phyloP scores from a whole-genome alignment of 2,113 vertebrate species.

The Hippocampus mohnikei region DNA sequence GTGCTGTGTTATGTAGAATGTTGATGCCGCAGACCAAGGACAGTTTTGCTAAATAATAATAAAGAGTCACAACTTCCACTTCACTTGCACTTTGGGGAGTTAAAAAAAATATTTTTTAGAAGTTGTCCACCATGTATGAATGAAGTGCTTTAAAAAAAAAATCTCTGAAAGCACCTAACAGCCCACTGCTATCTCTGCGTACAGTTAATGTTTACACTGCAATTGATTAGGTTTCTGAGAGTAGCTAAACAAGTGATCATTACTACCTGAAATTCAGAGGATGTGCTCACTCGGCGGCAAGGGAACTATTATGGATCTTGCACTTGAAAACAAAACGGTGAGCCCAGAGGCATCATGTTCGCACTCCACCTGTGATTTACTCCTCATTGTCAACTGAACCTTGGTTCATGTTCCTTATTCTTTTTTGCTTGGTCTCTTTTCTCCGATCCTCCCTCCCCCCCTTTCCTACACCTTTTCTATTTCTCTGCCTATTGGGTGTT shows the following conservation, averaged over 20 bases:
- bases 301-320: conserved; percentile 42
- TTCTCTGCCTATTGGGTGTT: conserved; percentile 35
- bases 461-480: conserved; percentile 27
- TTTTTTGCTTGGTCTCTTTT: conserved; percentile 9
- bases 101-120: neutral
- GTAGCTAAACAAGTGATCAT: conserved; percentile 59
- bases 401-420: conserved; percentile 14
- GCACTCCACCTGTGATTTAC: conserved; percentile 58
- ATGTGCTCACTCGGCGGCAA: conserved; percentile 11
- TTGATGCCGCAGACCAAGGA: too few species aligned
- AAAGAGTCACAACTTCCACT: too few species aligned
- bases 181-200: conserved; percentile 30
- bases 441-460: conserved; percentile 8
- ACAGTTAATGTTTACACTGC: conserved; percentile 57
- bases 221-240: conserved; percentile 48
- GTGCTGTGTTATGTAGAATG: too few species aligned
- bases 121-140: conserved; percentile 8
- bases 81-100: neutral
- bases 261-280: conserved; percentile 41
- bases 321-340: conserved; percentile 34
- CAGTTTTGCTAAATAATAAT: too few species aligned
- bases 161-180: conserved; percentile 37
- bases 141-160: conserved; percentile 11
- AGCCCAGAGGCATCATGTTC: conserved; percentile 37
- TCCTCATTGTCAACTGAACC: conserved; percentile 26